Evolutionary conservation across 2,888 invertebrate species (phyloP).

Genomic region (Crematogaster levior): DNA sequence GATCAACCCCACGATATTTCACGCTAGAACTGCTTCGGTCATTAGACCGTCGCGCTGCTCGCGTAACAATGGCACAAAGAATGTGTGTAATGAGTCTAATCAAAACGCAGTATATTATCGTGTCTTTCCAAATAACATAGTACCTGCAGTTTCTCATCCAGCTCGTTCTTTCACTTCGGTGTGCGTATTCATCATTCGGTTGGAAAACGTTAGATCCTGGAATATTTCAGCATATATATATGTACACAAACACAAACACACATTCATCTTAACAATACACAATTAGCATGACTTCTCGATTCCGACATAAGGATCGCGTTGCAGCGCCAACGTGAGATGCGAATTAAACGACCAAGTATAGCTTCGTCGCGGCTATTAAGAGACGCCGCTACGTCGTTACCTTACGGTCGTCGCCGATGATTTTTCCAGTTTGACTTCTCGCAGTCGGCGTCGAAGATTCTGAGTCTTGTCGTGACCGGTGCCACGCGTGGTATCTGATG

Average conservation of each 20-base stretch:
- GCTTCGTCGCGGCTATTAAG: conserved; percentile 45
- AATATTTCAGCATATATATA: conserved; percentile 30
- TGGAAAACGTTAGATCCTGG: neutral
- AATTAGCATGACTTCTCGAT: conserved; percentile 21
- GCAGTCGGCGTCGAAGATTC: conserved; percentile 71
- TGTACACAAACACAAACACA: no score
- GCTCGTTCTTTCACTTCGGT: conserved; percentile 2
- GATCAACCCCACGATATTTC: conserved; percentile 24
- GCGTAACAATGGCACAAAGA: conserved; percentile 43
- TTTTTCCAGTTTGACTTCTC: conserved; percentile 64
- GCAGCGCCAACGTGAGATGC: conserved; percentile 9
- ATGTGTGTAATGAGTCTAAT: conserved; percentile 51
- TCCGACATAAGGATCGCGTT: neutral
- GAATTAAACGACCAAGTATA: neutral
- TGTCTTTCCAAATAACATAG: conserved; percentile 13
- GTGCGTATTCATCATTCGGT: neutral
- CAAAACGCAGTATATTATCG: conserved; percentile 45
- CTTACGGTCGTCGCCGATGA: conserved; percentile 33
- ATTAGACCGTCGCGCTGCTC: conserved; percentile 16
- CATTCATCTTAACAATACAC: conserved; percentile 21
- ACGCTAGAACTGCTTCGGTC: conserved; percentile 3
- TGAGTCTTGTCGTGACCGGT: conserved; percentile 77
- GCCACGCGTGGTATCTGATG: conserved; percentile 79
- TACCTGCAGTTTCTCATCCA: neutral
- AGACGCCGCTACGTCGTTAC: conserved; percentile 43